Percentiles rank a stretch among this genome's conserved stretches.
phyloP scores from a whole-genome alignment of 2,797 vertebrate species.

The Parotocinclus haroldoi region DNA sequence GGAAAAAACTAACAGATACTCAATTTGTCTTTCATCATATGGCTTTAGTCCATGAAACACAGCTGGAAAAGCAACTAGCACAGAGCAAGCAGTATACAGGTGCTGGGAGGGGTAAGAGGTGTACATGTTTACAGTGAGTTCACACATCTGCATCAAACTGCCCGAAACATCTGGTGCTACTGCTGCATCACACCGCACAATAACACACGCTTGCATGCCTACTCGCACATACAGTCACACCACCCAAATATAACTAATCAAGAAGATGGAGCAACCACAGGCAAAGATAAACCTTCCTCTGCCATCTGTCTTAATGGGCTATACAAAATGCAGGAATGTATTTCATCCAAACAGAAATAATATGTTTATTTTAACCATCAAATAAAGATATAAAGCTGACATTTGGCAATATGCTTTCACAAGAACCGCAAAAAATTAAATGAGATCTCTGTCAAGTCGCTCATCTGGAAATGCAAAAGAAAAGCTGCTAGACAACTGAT shows the following conservation, averaged over 20 bases:
- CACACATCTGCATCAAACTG: slow-evolving; percentile 50
- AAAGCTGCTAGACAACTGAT: neutral
- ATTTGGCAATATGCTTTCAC: slow-evolving; percentile 20
- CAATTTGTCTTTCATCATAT: slow-evolving; percentile 35
- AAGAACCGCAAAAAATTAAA: slow-evolving; percentile 13
- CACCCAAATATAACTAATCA: slow-evolving; percentile 48
- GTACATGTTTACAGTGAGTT: slow-evolving; percentile 27
- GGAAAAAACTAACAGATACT: slow-evolving; percentile 31
- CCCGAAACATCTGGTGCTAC: slow-evolving; percentile 47
- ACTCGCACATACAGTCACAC: slow-evolving; percentile 24
- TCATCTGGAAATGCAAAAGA: slow-evolving; percentile 6
- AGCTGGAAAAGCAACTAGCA: slow-evolving; percentile 21
- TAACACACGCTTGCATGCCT: slow-evolving; percentile 1
- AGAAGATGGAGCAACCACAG: slow-evolving; percentile 13
- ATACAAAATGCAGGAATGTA: neutral
- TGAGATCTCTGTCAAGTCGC: neutral
- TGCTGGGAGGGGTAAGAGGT: slow-evolving; percentile 1
- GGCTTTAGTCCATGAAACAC: slow-evolving; percentile 29
- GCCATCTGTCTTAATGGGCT: slow-evolving; percentile 19
- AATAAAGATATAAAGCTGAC: slow-evolving; percentile 27
- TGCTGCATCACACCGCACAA: slow-evolving; percentile 11
- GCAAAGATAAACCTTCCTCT: slow-evolving; percentile 22
- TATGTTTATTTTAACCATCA: slow-evolving; percentile 10
- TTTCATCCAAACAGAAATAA: too few relatives aligned
- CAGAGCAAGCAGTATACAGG: neutral